phyloP scores from a whole-genome alignment of 1,140 invertebrate genomes.

The Meteorus sp. region DNA sequence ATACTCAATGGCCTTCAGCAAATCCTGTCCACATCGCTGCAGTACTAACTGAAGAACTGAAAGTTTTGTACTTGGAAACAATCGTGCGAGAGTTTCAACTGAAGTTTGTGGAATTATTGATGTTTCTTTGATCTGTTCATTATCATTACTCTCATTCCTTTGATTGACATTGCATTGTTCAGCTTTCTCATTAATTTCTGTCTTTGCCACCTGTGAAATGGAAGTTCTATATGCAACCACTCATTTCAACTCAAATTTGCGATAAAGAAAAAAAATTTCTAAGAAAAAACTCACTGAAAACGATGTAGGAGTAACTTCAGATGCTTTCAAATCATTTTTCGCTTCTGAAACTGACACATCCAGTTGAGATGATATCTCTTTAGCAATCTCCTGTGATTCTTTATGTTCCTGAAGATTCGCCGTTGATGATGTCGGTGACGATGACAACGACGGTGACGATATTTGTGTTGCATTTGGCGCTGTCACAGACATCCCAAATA shows the following conservation, averaged over 20 bases:
- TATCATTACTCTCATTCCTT: neutral
- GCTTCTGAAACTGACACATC: neutral
- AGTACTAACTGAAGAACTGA: slow-evolving; percentile 86
- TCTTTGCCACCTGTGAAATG: no score
- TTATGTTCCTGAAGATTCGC: neutral
- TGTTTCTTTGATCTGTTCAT: slow-evolving; percentile 14
- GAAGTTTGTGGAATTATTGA: slow-evolving; percentile 63
- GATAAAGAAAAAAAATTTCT: no score
- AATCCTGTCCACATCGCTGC: slow-evolving; percentile 81
- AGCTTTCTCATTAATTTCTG: no score
- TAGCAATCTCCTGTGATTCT: neutral
- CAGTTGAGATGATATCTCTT: neutral
- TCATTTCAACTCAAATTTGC: no score
- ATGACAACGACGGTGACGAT: neutral
- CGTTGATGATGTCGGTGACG: no score
- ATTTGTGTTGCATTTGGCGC: slow-evolving; percentile 53
- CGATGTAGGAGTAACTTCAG: neutral
- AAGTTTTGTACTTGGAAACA: slow-evolving; percentile 86
- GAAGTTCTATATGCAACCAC: no score
- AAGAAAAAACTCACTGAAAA: neutral
- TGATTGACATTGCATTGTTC: neutral
- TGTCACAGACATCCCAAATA: slow-evolving; percentile 82
- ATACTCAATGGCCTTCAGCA: slow-evolving; percentile 78
- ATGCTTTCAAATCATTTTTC: neutral
- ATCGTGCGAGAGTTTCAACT: slow-evolving; percentile 79